Percentiles rank a stretch among this genome's conserved stretches.
These are phyloP conservation scores for Coluber constrictor DNA, from an alignment of 2,797 vertebrate species.

Conservation along the genomic window DNA sequence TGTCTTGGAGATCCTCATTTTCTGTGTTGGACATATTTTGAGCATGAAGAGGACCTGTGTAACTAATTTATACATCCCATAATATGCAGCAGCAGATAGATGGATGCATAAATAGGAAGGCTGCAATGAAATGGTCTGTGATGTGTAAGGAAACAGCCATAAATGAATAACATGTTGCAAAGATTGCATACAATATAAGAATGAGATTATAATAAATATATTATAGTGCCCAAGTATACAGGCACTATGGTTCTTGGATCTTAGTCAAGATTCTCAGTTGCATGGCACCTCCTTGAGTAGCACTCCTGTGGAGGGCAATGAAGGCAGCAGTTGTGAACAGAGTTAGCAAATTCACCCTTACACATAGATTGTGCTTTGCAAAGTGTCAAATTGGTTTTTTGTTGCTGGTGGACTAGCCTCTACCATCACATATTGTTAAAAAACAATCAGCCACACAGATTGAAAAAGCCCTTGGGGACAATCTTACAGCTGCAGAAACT, in stretches of 20 bases:
- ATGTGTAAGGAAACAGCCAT: background rate
- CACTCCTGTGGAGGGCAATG: background rate
- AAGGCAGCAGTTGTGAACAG: background rate
- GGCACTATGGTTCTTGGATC: background rate
- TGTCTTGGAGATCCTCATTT: background rate
- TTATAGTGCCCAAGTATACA: background rate
- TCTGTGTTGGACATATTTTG: background rate
- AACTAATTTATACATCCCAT: background rate
- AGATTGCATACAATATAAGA: background rate
- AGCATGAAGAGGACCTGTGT: background rate
- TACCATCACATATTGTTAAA: background rate
- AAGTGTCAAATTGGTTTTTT: background rate
- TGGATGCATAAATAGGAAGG: no score
- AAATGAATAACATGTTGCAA: background rate
- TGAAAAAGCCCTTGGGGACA: conserved; percentile 12
- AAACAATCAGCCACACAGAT: background rate
- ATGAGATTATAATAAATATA: background rate
- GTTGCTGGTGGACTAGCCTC: background rate
- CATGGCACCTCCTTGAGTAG: background rate
- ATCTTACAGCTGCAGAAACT: conserved; percentile 21
- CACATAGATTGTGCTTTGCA: background rate
- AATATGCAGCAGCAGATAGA: background rate
- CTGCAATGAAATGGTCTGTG: background rate
- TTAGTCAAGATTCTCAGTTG: background rate
- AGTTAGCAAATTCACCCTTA: background rate